These are phyloP conservation scores for Otolemur garnettii DNA, from an alignment of 2,113 vertebrate genomes.

Conservation along the genomic window DNA sequence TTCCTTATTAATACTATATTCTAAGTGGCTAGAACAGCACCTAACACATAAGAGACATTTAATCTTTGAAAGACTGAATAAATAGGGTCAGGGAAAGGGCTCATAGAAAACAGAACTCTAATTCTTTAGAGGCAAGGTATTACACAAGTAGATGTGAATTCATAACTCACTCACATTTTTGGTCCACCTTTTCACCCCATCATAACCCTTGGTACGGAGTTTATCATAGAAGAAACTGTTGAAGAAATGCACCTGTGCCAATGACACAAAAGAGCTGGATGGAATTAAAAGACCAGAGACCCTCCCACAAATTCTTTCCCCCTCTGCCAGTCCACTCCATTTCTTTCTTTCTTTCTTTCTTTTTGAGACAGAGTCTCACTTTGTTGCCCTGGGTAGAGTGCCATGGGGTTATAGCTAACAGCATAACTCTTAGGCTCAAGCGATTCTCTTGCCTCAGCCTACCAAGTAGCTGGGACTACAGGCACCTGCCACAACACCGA, in stretches of 20 bases:
- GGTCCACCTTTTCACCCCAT: constrained; percentile 96
- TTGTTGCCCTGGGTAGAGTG: no score
- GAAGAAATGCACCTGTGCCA: constrained; percentile 94
- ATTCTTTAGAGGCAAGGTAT: background rate
- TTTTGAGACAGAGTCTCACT: no score
- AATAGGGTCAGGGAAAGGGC: background rate
- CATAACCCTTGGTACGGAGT: constrained; percentile 95
- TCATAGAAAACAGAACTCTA: constrained; percentile 28
- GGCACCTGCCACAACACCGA: no score
- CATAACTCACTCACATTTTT: constrained; percentile 93
- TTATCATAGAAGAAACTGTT: constrained; percentile 98
- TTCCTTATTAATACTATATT: background rate
- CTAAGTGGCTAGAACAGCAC: background rate
- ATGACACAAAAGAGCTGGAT: constrained; percentile 6
- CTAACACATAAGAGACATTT: background rate
- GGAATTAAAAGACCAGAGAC: constrained; percentile 22
- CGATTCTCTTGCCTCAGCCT: no score
- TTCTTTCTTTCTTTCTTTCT: background rate
- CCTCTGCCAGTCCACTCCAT: background rate
- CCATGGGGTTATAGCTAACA: no score
- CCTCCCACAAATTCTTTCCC: background rate
- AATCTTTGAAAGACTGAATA: background rate
- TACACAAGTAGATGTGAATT: constrained; percentile 22
- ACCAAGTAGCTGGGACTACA: no score
- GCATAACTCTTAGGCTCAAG: no score